phyloP scores from a whole-genome alignment of 2,113 vertebrate species.

The Takifugu flavidus region DNA sequence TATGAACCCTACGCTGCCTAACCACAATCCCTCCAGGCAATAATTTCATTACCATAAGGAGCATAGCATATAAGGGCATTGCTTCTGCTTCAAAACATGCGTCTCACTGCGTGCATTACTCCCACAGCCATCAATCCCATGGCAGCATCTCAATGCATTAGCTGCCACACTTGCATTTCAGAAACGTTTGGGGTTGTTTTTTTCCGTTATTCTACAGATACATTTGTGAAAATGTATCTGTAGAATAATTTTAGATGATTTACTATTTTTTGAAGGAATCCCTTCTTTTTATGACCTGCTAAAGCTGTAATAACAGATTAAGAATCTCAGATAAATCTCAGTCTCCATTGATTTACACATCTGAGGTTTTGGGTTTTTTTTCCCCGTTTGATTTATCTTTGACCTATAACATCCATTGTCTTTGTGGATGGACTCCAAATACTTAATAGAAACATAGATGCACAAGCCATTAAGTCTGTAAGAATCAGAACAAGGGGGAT shows the following conservation, averaged over 20 bases:
- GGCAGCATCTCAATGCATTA: constrained; percentile 25
- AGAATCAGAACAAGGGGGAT: too few relatives aligned
- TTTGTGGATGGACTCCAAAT: too few relatives aligned
- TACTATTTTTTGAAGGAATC: too few relatives aligned
- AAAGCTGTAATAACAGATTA: too few relatives aligned
- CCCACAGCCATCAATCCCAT: constrained; percentile 26
- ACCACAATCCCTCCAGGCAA: constrained; percentile 39
- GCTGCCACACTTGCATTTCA: constrained; percentile 4
- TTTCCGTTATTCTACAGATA: background rate
- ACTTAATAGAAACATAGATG: too few relatives aligned
- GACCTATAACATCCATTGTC: too few relatives aligned
- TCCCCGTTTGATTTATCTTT: too few relatives aligned
- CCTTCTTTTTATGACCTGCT: too few relatives aligned
- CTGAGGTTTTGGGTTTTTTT: too few relatives aligned
- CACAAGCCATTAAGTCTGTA: too few relatives aligned
- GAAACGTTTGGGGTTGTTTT: constrained; percentile 1
- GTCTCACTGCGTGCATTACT: constrained; percentile 35
- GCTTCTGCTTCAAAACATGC: constrained; percentile 37
- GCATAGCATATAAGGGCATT: constrained; percentile 30
- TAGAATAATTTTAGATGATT: background rate
- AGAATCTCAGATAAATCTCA: too few relatives aligned
- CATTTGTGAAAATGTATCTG: background rate
- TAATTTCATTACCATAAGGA: constrained; percentile 50
- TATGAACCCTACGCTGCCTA: constrained; percentile 16
- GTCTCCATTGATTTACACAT: too few relatives aligned